Evolutionary conservation across 2,797 vertebrate genomes (phyloP).

Genomic region (Cirrhinus molitorella): DNA sequence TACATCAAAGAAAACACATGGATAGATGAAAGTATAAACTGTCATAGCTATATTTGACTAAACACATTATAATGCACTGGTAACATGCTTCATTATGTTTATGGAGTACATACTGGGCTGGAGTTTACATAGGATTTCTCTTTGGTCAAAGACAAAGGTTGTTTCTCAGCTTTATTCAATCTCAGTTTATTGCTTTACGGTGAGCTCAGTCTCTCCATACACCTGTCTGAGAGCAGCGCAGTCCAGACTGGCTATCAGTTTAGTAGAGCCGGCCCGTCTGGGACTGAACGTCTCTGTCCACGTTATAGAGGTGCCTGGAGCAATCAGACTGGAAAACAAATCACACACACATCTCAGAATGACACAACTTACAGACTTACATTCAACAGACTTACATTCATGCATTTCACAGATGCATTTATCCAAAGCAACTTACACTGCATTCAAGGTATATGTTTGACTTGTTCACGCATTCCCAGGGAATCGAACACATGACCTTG

Average conservation of each 20-base stretch:
- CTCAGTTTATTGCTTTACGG: constrained; percentile 43
- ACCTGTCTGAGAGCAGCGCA: constrained; percentile 82
- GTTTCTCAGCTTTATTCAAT: neutral
- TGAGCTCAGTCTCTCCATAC: constrained; percentile 78
- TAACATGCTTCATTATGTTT: constrained; percentile 3
- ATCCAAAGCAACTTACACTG: neutral
- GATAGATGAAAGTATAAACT: neutral
- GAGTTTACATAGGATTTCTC: neutral
- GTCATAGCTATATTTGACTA: neutral
- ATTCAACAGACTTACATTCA: neutral
- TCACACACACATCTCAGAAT: neutral
- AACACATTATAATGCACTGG: constrained; percentile 1
- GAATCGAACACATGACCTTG: neutral
- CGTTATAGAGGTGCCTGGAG: constrained; percentile 71
- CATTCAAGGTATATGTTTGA: neutral
- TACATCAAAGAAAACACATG: neutral
- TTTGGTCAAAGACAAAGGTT: neutral
- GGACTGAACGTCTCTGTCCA: constrained; percentile 80
- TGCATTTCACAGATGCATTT: neutral
- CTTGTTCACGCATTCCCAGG: neutral
- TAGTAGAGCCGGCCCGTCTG: constrained; percentile 73
- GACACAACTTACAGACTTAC: too few species aligned
- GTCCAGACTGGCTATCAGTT: constrained; percentile 84
- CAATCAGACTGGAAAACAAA: constrained; percentile 57
- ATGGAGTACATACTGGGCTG: neutral